phyloP scores from a whole-genome alignment of 2,113 vertebrate species.

The Melanocharis versteri region DNA sequence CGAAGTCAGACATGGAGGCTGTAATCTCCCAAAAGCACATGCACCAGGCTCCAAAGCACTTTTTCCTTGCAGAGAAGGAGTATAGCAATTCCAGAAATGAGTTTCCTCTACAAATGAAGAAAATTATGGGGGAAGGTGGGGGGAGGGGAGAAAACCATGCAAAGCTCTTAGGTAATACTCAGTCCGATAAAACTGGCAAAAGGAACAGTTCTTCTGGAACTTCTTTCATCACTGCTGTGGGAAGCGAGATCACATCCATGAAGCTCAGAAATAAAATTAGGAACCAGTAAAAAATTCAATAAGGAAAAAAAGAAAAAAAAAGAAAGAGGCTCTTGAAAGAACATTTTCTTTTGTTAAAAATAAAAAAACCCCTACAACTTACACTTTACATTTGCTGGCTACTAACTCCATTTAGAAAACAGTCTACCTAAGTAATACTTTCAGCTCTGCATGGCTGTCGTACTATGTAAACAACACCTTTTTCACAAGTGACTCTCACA shows the following conservation, averaged over 20 bases:
- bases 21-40: not conserved
- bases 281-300: not conserved
- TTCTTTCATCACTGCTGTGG: not conserved
- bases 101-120: not conserved
- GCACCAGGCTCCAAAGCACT: not conserved
- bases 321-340: not conserved
- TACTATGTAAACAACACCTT: not conserved
- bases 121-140: accelerated
- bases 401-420: not conserved
- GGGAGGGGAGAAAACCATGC: accelerated
- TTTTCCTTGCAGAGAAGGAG: not conserved
- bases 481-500: not conserved
- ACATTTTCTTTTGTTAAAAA: not conserved
- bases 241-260: not conserved
- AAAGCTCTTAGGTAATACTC: not conserved
- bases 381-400: not conserved
- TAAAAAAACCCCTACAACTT: accelerated
- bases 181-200: not conserved
- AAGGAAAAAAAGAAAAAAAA: not conserved
- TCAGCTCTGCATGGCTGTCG: not conserved
- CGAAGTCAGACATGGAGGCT: not conserved
- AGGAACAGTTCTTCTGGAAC: not conserved
- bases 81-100: not conserved
- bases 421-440: not conserved
- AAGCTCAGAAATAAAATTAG: not conserved